phyloP scores from a whole-genome alignment of 2,888 invertebrate genomes.

The Caenorhabditis virilis region DNA sequence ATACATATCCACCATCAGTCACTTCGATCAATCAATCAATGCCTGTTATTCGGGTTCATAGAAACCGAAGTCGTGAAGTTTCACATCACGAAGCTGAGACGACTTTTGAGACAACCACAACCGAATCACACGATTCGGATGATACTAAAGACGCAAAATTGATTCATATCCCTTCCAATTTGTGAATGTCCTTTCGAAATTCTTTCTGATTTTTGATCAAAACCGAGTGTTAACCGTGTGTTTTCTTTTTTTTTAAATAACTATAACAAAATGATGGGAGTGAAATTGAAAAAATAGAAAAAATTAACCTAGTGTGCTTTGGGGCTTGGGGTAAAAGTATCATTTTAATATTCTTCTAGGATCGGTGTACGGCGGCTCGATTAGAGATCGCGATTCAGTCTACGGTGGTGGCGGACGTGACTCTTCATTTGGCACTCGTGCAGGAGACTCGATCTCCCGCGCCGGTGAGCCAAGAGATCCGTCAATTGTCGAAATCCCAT shows the following conservation, averaged over 20 bases:
- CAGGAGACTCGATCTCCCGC: constrained; percentile 30
- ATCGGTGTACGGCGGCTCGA: constrained; percentile 48
- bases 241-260: no score
- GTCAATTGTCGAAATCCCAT: constrained; percentile 48
- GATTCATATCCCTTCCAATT: constrained; percentile 1
- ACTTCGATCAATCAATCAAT: constrained; percentile 7
- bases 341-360: no score
- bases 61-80: constrained; percentile 38
- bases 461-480: constrained; percentile 34
- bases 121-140: no score
- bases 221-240: no score
- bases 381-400: constrained; percentile 45
- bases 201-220: not conserved
- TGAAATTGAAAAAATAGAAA: no score
- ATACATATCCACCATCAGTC: constrained; percentile 35
- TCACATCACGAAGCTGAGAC: constrained; percentile 19
- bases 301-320: no score
- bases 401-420: constrained; percentile 46
- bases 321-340: no score
- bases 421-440: constrained; percentile 31
- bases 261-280: no score
- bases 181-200: no score
- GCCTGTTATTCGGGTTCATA: constrained; percentile 38
- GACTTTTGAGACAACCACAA: not conserved
- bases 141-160: constrained; percentile 1